Conservation (phyloP, 2,888 invertebrate genomes). For the Brenthis hecate region DNA sequence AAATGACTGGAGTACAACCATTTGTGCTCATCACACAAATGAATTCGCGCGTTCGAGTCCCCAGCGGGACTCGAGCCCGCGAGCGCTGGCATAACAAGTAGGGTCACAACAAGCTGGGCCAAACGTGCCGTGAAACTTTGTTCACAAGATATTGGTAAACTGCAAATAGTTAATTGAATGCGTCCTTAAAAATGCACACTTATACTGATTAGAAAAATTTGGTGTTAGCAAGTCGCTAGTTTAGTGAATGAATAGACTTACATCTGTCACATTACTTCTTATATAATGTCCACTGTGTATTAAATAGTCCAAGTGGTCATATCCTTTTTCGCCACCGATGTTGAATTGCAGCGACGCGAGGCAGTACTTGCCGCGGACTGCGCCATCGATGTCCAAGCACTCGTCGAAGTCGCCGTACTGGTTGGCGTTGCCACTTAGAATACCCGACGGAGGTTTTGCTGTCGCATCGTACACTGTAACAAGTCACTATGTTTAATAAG, state of each 20-base stretch:
- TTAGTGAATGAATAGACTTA: conserved; percentile 55
- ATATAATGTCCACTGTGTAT: conserved; percentile 81
- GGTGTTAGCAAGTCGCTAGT: too few species aligned
- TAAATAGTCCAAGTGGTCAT: conserved; percentile 64
- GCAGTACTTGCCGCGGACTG: conserved; percentile 85
- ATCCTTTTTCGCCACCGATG: conserved; percentile 54
- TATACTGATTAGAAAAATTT: too few species aligned
- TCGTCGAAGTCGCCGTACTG: conserved; percentile 88
- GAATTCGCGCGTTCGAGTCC: too few species aligned
- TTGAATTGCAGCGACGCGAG: conserved; percentile 81
- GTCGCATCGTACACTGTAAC: conserved; percentile 87
- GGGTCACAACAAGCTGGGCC: too few species aligned
- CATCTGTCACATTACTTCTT: conserved; percentile 78
- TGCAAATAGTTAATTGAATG: too few species aligned
- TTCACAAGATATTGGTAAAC: too few species aligned
- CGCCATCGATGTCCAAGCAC: conserved; percentile 81
- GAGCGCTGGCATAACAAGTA: too few species aligned
- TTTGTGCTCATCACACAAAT: too few species aligned
- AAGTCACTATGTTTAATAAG: conserved; percentile 35
- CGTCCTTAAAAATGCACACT: too few species aligned
- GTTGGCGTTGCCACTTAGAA: conserved; percentile 86
- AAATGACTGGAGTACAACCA: too few species aligned
- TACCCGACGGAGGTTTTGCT: conserved; percentile 86
- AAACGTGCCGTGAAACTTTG: too few species aligned
- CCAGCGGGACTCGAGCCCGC: too few species aligned